A percentile compares a stretch with the other conserved stretches of the same genome.
Evolutionary conservation across 2,888 invertebrate species (phyloP).

Genomic region (Lucinisca nassula): DNA sequence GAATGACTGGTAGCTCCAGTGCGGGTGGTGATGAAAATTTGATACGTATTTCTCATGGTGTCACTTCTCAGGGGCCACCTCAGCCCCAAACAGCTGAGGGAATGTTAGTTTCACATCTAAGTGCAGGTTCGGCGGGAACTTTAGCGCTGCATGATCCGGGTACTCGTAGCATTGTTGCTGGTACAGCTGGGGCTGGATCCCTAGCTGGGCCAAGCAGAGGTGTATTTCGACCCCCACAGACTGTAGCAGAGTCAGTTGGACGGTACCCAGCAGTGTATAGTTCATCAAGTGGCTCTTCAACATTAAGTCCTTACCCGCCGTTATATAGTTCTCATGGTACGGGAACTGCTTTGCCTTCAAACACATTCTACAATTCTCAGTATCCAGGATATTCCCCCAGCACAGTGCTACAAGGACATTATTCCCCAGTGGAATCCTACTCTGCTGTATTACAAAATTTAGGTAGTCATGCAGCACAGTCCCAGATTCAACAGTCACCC

Average conservation of each 20-base stretch:
- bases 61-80: constrained; percentile 67
- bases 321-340: constrained; percentile 57
- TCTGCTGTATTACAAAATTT: constrained; percentile 85
- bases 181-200: constrained; percentile 72
- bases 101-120: constrained; percentile 67
- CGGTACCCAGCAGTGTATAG: constrained; percentile 44
- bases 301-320: constrained; percentile 67
- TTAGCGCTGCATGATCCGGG: constrained; percentile 58
- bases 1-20: constrained; percentile 79
- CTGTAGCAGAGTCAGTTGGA: constrained; percentile 73
- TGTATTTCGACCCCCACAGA: constrained; percentile 78
- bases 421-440: constrained; percentile 76
- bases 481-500: constrained; percentile 78
- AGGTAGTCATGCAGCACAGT: constrained; percentile 82
- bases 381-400: constrained; percentile 68
- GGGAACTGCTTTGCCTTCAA: constrained; percentile 72
- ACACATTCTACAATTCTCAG: constrained; percentile 78
- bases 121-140: constrained; percentile 61
- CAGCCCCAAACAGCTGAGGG: constrained; percentile 65
- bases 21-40: constrained; percentile 73
- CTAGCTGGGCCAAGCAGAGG: constrained; percentile 60
- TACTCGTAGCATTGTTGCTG: constrained; percentile 63
- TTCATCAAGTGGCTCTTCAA: constrained; percentile 52
- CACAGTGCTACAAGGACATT: constrained; percentile 51
- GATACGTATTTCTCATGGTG: constrained; percentile 74